Evolutionary conservation across 2,797 vertebrate genomes (phyloP).

Genomic region (Yasuhikotakia modesta): DNA sequence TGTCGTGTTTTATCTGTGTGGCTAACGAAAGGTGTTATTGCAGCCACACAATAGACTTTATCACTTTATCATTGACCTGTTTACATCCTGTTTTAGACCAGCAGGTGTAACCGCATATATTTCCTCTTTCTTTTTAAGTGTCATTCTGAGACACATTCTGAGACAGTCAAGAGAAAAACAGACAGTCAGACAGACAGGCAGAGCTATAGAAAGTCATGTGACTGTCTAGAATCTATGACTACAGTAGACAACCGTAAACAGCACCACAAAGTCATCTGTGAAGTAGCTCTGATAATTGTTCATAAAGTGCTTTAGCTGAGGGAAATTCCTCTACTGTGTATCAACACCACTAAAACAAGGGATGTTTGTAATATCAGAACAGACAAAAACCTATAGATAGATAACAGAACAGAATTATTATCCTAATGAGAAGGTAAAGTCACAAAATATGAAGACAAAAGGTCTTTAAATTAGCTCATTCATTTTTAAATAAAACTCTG

Average conservation of each 20-base stretch:
- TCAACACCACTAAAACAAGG: slow-evolving; percentile 21
- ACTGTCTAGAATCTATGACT: slow-evolving; percentile 43
- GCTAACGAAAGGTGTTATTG: background rate
- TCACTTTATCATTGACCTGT: slow-evolving; percentile 53
- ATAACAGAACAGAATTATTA: background rate
- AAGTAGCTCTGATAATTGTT: slow-evolving; percentile 13
- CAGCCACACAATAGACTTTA: slow-evolving; percentile 37
- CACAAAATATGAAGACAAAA: background rate
- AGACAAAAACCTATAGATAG: background rate
- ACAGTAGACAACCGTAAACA: background rate
- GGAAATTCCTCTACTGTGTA: slow-evolving; percentile 31
- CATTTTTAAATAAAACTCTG: background rate
- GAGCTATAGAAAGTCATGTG: slow-evolving; percentile 52
- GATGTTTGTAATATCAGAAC: slow-evolving; percentile 20
- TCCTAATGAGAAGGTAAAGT: background rate
- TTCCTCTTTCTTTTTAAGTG: slow-evolving; percentile 52
- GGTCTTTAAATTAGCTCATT: background rate
- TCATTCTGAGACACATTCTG: slow-evolving; percentile 50
- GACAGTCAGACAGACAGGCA: slow-evolving; percentile 20
- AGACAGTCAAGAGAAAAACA: slow-evolving; percentile 4
- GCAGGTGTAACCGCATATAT: slow-evolving; percentile 53
- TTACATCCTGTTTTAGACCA: slow-evolving; percentile 52
- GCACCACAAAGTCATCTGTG: slow-evolving; percentile 3
- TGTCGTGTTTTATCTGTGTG: slow-evolving; percentile 28
- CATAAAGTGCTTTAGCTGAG: slow-evolving; percentile 9